Conservation (phyloP, 2,113 vertebrate species). For the Ascaphus truei region DNA sequence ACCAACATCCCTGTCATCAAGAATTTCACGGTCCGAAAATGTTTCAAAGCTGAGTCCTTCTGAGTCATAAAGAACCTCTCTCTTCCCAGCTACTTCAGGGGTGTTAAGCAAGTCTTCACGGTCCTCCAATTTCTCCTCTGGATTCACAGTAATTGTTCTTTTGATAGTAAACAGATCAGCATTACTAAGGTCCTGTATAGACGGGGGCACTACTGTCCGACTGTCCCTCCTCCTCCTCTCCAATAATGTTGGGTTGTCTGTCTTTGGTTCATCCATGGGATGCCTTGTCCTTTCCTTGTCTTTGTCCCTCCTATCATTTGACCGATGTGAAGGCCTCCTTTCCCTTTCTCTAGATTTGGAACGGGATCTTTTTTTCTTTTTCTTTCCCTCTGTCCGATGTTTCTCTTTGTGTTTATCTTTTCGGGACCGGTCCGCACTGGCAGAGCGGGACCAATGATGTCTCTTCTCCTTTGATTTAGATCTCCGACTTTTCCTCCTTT, state of each 20-base stretch:
- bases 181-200: conserved; percentile 90
- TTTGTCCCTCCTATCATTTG: conserved; percentile 30
- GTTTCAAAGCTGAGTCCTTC: conserved; percentile 53
- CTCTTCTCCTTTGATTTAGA: conserved; percentile 51
- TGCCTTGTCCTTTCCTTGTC: conserved; percentile 46
- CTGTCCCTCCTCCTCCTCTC: conserved; percentile 62
- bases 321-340: conserved; percentile 10
- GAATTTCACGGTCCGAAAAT: conserved; percentile 43
- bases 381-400: conserved; percentile 51
- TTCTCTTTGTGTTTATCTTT: conserved; percentile 60
- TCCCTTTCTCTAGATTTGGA: conserved; percentile 50
- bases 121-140: conserved; percentile 54
- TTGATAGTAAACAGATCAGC: conserved; percentile 88
- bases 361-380: conserved; percentile 54
- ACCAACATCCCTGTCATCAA: conserved; percentile 33
- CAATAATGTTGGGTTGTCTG: conserved; percentile 10
- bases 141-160: conserved; percentile 84
- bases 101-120: conserved; percentile 55
- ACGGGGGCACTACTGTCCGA: conserved; percentile 80
- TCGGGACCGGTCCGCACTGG: conserved; percentile 29
- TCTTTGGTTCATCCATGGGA: conserved; percentile 35
- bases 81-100: conserved; percentile 56
- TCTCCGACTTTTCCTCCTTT: conserved; percentile 35
- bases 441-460: neutral
- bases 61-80: conserved; percentile 63